phyloP scores from a whole-genome alignment of 2,113 vertebrate species.

The Thomomys bottae region DNA sequence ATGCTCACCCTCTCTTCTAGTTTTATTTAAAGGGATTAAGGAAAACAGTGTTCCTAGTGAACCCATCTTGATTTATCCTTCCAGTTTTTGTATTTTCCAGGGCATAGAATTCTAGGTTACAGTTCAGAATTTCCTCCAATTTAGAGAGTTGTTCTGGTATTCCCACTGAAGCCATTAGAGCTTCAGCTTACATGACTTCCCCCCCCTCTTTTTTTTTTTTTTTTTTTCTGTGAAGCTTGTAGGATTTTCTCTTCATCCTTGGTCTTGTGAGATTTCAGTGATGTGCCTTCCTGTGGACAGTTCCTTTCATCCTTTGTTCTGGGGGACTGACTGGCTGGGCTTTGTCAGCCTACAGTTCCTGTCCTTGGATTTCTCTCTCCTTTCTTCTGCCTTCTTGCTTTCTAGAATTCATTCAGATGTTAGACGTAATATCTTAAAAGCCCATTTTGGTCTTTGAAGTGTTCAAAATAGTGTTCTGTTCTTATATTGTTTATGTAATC shows the following conservation, averaged over 20 bases:
- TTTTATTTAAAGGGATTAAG: background rate
- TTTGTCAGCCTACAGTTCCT: conserved; percentile 51
- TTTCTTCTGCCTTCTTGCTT: conserved; percentile 60
- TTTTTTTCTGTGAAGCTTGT: background rate
- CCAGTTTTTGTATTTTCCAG: background rate
- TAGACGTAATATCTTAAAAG: conserved; percentile 47
- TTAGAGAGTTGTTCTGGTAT: conserved; percentile 20
- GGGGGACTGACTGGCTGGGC: conserved; percentile 45
- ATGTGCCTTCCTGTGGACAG: background rate
- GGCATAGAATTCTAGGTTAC: background rate
- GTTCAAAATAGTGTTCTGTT: conserved; percentile 60
- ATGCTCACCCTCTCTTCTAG: background rate
- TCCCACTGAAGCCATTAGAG: background rate
- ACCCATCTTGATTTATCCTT: conserved; percentile 29
- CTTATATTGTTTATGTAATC: conserved; percentile 66
- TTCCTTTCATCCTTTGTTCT: conserved; percentile 62
- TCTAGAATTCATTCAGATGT: conserved; percentile 63
- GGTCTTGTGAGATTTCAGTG: conserved; percentile 42
- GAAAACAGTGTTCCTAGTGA: conserved; percentile 27
- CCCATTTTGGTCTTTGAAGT: conserved; percentile 54
- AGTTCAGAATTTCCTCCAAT: conserved; percentile 32
- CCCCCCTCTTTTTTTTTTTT: background rate
- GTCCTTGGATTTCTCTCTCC: conserved; percentile 59
- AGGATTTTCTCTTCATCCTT: conserved; percentile 38
- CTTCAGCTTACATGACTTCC: background rate